Conservation (phyloP, 2,113 vertebrate genomes). For the Paramisgurnus dabryanus region DNA sequence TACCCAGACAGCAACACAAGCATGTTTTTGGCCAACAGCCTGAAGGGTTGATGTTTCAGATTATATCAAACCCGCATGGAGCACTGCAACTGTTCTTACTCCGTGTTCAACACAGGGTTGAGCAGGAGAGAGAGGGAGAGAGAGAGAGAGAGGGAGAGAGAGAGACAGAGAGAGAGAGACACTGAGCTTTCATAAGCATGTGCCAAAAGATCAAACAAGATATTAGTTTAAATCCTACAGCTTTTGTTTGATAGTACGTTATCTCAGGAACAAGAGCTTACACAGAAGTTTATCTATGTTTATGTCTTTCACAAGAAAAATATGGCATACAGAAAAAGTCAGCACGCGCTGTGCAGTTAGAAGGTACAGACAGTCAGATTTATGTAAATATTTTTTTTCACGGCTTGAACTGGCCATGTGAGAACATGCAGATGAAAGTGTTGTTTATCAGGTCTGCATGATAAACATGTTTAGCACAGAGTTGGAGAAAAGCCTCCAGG, state of each 20-base stretch:
- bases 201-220: constrained; percentile 36
- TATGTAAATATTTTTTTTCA: neutral
- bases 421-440: neutral
- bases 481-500: neutral
- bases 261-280: constrained; percentile 32
- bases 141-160: neutral
- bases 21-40: constrained; percentile 40
- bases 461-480: constrained; percentile 1
- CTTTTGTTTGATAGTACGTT: constrained; percentile 37
- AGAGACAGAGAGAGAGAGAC: constrained; percentile 15
- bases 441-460: neutral
- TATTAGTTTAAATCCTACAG: constrained; percentile 41
- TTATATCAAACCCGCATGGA: constrained; percentile 38
- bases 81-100: constrained; percentile 35
- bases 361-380: neutral
- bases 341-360: neutral
- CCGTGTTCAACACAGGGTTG: constrained; percentile 34
- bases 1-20: constrained; percentile 24
- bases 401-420: neutral
- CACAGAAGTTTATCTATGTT: too few relatives aligned
- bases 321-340: neutral
- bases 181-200: constrained; percentile 4
- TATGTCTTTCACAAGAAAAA: neutral
- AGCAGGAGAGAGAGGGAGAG: neutral
- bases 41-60: constrained; percentile 43